phyloP scores from a whole-genome alignment of 1,140 invertebrate genomes.

The Apis cerana region DNA sequence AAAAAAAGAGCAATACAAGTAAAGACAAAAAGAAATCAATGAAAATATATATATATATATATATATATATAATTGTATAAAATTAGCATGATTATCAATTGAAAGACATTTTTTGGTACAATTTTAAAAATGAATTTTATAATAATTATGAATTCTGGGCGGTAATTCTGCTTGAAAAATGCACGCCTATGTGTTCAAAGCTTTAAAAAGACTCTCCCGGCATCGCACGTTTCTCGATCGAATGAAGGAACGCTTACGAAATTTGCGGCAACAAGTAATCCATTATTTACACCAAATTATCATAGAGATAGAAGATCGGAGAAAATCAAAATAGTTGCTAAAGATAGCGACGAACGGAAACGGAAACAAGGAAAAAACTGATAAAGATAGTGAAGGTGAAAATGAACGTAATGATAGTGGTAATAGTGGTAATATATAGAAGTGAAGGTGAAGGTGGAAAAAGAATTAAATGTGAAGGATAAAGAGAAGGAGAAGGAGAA shows the following conservation, averaged over 20 bases:
- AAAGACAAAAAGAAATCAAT: neutral
- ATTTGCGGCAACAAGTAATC: neutral
- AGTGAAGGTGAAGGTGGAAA: neutral
- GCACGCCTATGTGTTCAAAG: conserved; percentile 19
- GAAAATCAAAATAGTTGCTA: neutral
- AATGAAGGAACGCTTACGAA: neutral
- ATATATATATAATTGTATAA: neutral
- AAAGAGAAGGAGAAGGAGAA: neutral
- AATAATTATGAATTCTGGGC: neutral
- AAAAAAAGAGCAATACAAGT: neutral
- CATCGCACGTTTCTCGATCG: conserved; percentile 12
- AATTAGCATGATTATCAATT: neutral
- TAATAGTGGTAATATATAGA: neutral
- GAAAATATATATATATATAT: neutral
- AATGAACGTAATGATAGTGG: neutral
- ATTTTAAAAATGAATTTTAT: neutral
- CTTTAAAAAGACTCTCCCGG: conserved; percentile 35
- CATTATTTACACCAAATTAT: neutral
- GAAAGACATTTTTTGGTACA: neutral
- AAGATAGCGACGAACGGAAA: conserved; percentile 5
- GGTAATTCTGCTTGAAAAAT: conserved; percentile 44
- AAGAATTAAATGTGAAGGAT: neutral
- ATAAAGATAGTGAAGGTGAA: neutral
- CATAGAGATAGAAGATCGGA: neutral
- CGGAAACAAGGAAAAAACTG: neutral